Conservation (phyloP, 2,797 vertebrate species). For the Lagorchestes hirsutus region DNA sequence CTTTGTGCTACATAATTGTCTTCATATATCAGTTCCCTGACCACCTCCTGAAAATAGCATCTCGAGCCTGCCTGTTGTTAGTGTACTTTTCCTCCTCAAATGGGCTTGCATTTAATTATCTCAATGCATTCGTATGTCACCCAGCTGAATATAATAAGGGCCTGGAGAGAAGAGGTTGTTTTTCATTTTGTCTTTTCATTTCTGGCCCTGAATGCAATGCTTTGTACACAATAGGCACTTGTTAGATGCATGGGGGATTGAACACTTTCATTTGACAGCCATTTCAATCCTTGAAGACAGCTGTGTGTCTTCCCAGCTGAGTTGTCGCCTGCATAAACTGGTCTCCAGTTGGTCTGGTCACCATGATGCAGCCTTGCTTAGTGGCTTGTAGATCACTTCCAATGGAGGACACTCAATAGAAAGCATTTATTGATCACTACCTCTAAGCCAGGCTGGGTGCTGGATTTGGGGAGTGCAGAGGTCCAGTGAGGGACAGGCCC, state of each 20-base stretch:
- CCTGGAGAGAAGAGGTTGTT: not conserved
- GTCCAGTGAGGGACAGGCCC: not conserved
- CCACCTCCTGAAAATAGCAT: not conserved
- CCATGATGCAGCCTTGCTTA: not conserved
- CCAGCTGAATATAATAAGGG: not conserved
- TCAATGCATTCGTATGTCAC: not conserved
- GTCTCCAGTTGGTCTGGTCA: not conserved
- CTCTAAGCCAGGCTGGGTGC: not conserved
- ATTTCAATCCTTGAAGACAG: not conserved
- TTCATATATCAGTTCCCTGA: not conserved
- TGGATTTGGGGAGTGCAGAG: not conserved
- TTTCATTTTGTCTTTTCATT: not conserved
- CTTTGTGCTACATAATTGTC: no score
- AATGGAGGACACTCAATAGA: not conserved
- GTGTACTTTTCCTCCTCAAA: not conserved
- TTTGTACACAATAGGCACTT: not conserved
- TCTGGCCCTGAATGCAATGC: not conserved
- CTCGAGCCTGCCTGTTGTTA: not conserved
- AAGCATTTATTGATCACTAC: not conserved
- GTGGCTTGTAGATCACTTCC: not conserved
- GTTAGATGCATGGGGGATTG: not conserved
- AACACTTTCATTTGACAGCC: not conserved
- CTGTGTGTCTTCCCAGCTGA: not conserved
- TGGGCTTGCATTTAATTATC: not conserved
- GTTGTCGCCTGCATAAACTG: not conserved